These are phyloP conservation scores for Rhyzopertha dominica DNA, from an alignment of 1,140 invertebrate genomes.

Conservation along the genomic window DNA sequence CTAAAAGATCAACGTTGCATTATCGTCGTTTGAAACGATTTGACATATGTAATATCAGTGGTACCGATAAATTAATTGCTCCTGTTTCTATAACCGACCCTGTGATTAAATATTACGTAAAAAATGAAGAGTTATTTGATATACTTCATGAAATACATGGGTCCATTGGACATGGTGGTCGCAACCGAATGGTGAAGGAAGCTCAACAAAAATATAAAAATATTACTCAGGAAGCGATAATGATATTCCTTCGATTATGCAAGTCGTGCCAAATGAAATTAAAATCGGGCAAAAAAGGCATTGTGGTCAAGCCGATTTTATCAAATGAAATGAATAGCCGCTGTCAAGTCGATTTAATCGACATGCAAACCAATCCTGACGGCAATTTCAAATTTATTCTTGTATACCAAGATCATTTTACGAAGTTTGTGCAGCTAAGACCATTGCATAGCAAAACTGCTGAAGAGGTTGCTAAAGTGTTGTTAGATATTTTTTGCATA, in stretches of 20 bases:
- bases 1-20: slow-evolving; percentile 15
- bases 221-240: slow-evolving; percentile 16
- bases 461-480: slow-evolving; percentile 21
- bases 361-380: slow-evolving; percentile 45
- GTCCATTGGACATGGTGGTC: slow-evolving; percentile 26
- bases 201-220: slow-evolving; percentile 25
- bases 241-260: slow-evolving; percentile 21
- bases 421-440: slow-evolving; percentile 38
- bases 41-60: slow-evolving; percentile 23
- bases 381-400: slow-evolving; percentile 46
- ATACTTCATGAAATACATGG: slow-evolving; percentile 29
- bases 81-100: slow-evolving; percentile 23
- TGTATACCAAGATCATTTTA: slow-evolving; percentile 48
- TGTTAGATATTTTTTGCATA: slow-evolving; percentile 32
- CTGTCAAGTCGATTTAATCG: slow-evolving; percentile 50
- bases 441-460: slow-evolving; percentile 24
- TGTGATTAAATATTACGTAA: slow-evolving; percentile 21
- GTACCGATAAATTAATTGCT: slow-evolving; percentile 29
- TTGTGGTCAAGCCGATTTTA: slow-evolving; percentile 39
- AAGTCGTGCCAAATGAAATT: slow-evolving; percentile 20
- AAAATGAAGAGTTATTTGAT: slow-evolving; percentile 12
- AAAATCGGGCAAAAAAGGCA: slow-evolving; percentile 32
- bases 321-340: slow-evolving; percentile 38
- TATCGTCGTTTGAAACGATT: slow-evolving; percentile 23
- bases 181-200: slow-evolving; percentile 23